Evolutionary conservation across 2,888 invertebrate genomes (phyloP), one percentile per base, ranked within the genome.

Genomic region (Carabus problematicus): DNA sequence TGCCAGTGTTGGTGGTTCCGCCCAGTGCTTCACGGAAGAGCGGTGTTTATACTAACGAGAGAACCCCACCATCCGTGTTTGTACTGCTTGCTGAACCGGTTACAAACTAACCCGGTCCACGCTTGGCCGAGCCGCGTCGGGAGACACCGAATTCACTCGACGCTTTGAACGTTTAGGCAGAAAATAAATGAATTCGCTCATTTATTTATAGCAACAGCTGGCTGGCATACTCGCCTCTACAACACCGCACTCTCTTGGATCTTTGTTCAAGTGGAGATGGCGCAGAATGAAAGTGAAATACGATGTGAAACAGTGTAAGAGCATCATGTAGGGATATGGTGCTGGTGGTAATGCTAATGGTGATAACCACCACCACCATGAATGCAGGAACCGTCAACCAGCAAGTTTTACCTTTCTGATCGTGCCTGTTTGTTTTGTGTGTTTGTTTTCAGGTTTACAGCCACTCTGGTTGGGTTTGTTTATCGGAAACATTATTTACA

Each of bases 371-470:
- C 29, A 29, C 29, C 6, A 29, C 29, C 29, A 6, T 29, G 29
- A 2, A 29, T 29, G 12, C 45, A 45, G 45, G 3, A 8, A 45
- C 45, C 2, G 12, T 2, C 1, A 45, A 45, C 45, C n/a, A 11
- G 12, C 45, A 11, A 45, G 41, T 29, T 19, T 18, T 49, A 62
- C 49, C 62, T 41, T 61, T 45, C 45, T 66, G 59, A 66, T 66
- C 66, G 49, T 40, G 12, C 16, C 1, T 66, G 66, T 66, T 66
- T 66, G 66, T 66, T 58, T 66, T 66, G 12, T 18, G 7, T 66
- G 66, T 66, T 66, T 66, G 66, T 66, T 58, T 66, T 66, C 47
- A 58, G 66, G 58, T 66, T 66, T 66, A 66, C 66, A 66, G 58
- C 49, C 59, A 66, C 66, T 66, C 59, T 40, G 56, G 39, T 54